Evolutionary conservation across 2,113 vertebrate species (phyloP).

Genomic region (Notarius lentiginosus): DNA sequence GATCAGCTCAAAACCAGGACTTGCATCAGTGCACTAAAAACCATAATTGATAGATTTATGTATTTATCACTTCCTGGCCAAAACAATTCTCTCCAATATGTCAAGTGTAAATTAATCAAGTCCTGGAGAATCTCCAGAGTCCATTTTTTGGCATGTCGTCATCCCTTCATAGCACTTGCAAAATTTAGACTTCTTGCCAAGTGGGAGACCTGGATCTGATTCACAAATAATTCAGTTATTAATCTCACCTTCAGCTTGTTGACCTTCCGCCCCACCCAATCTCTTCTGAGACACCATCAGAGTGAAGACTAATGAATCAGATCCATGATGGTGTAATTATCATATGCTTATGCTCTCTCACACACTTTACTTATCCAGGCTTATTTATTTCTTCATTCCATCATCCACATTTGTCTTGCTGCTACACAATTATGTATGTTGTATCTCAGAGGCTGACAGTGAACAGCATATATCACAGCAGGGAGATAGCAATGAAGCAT

Average conservation of each 20-base stretch:
- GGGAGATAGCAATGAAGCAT: background rate
- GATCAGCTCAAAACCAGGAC: constrained; percentile 22
- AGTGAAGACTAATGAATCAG: constrained; percentile 9
- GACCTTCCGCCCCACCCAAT: constrained; percentile 27
- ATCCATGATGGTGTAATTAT: constrained; percentile 34
- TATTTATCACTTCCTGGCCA: constrained; percentile 6
- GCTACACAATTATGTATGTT: constrained; percentile 23
- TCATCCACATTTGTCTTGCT: constrained; percentile 20
- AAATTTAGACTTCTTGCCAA: background rate
- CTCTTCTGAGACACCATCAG: background rate
- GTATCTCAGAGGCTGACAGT: constrained; percentile 11
- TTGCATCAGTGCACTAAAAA: constrained; percentile 9
- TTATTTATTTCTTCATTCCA: constrained; percentile 26
- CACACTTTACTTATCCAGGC: constrained; percentile 8
- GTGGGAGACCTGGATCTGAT: background rate
- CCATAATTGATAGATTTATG: constrained; percentile 5
- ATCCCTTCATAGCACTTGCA: background rate
- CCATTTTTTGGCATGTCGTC: constrained; percentile 25
- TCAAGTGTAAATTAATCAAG: constrained; percentile 27
- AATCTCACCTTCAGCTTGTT: constrained; percentile 22
- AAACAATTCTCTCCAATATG: constrained; percentile 17
- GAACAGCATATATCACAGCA: constrained; percentile 14
- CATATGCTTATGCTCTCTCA: background rate
- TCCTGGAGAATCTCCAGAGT: background rate
- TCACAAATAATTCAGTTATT: constrained; percentile 1